A percentile compares a stretch with the other conserved stretches of the same genome.
Evolutionary conservation across 2,888 invertebrate genomes (phyloP).

Genomic region (Aphodius sticticus): DNA sequence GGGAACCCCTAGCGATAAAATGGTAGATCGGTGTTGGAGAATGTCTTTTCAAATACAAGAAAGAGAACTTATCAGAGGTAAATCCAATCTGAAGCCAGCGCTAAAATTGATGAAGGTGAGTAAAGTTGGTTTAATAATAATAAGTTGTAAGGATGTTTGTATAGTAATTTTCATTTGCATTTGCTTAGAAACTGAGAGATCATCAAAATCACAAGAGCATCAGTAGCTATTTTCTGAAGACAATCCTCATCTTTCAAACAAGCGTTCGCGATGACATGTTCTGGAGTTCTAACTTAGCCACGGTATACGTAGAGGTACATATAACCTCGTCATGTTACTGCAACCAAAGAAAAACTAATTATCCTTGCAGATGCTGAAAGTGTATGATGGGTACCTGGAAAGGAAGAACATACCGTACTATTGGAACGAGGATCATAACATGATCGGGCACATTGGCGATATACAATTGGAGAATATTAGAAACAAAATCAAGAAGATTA

Average conservation of each 20-base stretch:
- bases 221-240: constrained; percentile 62
- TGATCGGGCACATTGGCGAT: constrained; percentile 41
- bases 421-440: constrained; percentile 57
- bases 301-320: constrained; percentile 52
- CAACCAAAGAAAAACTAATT: background rate
- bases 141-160: background rate
- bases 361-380: constrained; percentile 56
- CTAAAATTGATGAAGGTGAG: constrained; percentile 53
- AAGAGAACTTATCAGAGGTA: constrained; percentile 49
- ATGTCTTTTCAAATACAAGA: constrained; percentile 59
- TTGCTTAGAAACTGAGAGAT: constrained; percentile 59
- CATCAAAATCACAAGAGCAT: constrained; percentile 51
- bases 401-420: constrained; percentile 52
- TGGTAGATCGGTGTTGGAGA: constrained; percentile 52
- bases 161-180: background rate
- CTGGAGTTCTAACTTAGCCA: constrained; percentile 48
- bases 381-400: constrained; percentile 47
- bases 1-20: constrained; percentile 17
- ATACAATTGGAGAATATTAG: constrained; percentile 52
- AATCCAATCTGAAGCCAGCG: constrained; percentile 51
- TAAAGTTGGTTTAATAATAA: too few relatives aligned
- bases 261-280: constrained; percentile 42
- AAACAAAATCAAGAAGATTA: constrained; percentile 57
- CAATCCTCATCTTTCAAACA: constrained; percentile 57
- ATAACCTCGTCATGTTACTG: background rate